phyloP scores from a whole-genome alignment of 2,797 vertebrate species.

The Lagodon rhomboides region DNA sequence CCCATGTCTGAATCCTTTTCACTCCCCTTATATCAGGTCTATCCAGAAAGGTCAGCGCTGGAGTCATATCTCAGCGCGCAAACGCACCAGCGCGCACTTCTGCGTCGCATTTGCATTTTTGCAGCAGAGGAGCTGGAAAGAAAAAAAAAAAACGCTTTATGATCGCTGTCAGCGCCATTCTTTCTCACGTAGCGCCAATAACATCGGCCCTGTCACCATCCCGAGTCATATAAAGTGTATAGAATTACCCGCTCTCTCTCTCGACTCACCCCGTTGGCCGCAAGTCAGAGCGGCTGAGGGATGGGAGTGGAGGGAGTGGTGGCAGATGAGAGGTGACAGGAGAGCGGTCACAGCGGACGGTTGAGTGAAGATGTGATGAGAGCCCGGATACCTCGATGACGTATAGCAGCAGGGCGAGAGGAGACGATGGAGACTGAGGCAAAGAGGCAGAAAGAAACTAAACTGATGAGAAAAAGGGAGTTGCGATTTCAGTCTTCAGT shows the following conservation, averaged over 20 bases:
- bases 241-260: conserved; percentile 41
- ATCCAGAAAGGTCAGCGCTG: conserved; percentile 54
- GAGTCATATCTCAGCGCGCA: conserved; percentile 24
- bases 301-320: conserved; percentile 39
- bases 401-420: conserved; percentile 3
- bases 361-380: conserved; percentile 65
- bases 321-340: conserved; percentile 73
- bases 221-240: conserved; percentile 43
- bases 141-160: conserved; percentile 25
- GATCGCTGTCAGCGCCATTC: conserved; percentile 45
- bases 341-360: conserved; percentile 56
- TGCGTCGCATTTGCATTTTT: conserved; percentile 39
- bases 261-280: conserved; percentile 2
- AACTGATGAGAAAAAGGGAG: conserved; percentile 9
- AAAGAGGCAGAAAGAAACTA: conserved; percentile 2
- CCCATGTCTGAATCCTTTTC: conserved; percentile 35
- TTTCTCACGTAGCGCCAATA: conserved; percentile 24
- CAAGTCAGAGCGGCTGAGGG: conserved; percentile 23
- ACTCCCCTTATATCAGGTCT: conserved; percentile 31
- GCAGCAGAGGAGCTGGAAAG: conserved; percentile 11
- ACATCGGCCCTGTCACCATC: conserved; percentile 29
- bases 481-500: conserved; percentile 20
- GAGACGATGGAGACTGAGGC: not conserved
- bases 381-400: conserved; percentile 36
- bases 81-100: not conserved